Base-by-base conservation (phyloP, 2,113 vertebrate genomes). In the Cinclus cinclus region DNA sequence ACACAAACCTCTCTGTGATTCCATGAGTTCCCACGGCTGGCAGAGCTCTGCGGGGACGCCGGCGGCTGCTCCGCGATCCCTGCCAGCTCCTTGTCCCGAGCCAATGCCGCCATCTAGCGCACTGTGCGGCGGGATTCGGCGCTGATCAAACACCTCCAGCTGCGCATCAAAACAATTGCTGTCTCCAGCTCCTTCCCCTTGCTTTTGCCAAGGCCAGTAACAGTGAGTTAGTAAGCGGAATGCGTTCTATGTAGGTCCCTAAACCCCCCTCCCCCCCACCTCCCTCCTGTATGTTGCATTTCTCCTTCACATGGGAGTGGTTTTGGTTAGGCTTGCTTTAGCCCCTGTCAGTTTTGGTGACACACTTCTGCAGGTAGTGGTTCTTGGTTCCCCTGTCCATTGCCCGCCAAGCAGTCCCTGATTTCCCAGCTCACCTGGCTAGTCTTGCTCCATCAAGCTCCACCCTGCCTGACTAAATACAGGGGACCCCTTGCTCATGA, bases 21-120 rank as follows among this genome's bases (percentile, higher is more conserved):
- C 46, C 42, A 6, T 5, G 53, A 41, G 1, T 28, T 10, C 8
- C 5, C 23, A 1, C 2, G 24, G 44, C 37, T 37, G 21, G 33
- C 52, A 11, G 60, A 15, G 59, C 50, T 3, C 10, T 7, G 59
- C 19, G 44, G 50, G 42, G 19, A 4, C 50, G 15, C 2, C 64
- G 37, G 64, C 42, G 9, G 35, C 47, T 6, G 64, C 74, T 63
- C 27, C 44, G 27, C 27, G 1, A 23, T 42, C 30, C 21, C 18
- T 14, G 2, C 21, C 31, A 3, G 62, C 46, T 8, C 33, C 55
- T 2, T 6, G 55, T 52, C 4, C 70, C 67, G 58, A 42, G 70
- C 31, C 47, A 4, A 15, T 83, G 92, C 50, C 69, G 96, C 94
- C 95, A 94, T 39, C 96, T 95, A 90, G 85, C 6, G 95, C 49